Evolutionary conservation across 2,888 invertebrate species (phyloP).

Genomic region (Mimas tiliae): DNA sequence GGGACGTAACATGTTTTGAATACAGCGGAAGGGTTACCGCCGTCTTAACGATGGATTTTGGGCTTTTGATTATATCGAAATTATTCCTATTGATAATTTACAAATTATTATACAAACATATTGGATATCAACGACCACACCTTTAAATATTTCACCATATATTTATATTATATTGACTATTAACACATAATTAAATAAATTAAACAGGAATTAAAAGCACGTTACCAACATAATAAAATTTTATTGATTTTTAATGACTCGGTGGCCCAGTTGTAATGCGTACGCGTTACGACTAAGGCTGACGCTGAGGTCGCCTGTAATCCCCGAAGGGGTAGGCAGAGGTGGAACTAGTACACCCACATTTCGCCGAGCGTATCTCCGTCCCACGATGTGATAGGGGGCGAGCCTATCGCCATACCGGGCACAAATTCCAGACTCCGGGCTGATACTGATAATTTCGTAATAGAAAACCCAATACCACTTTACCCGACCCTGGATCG

Average conservation of each 20-base stretch:
- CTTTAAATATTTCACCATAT: background rate
- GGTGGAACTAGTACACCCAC: no score
- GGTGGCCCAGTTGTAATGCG: no score
- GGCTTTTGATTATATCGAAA: conserved; percentile 7
- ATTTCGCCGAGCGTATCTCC: no score
- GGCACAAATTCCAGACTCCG: no score
- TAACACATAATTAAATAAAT: conserved; percentile 17
- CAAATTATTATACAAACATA: background rate
- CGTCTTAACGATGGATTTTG: background rate
- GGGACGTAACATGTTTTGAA: conserved; percentile 37
- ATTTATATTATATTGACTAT: background rate
- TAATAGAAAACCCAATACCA: no score
- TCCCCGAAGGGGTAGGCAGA: no score
- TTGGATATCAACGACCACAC: background rate
- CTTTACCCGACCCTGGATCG: no score
- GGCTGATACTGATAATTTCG: no score
- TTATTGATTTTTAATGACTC: background rate
- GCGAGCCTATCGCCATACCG: no score
- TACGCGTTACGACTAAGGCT: no score
- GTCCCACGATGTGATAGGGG: no score
- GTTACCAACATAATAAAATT: background rate
- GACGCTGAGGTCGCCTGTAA: no score
- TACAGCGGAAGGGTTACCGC: conserved; percentile 39
- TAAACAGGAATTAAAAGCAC: background rate
- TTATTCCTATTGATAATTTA: conserved; percentile 8